Evolutionary conservation across 2,888 invertebrate species (phyloP).

Genomic region (Lumbricus terrestris): DNA sequence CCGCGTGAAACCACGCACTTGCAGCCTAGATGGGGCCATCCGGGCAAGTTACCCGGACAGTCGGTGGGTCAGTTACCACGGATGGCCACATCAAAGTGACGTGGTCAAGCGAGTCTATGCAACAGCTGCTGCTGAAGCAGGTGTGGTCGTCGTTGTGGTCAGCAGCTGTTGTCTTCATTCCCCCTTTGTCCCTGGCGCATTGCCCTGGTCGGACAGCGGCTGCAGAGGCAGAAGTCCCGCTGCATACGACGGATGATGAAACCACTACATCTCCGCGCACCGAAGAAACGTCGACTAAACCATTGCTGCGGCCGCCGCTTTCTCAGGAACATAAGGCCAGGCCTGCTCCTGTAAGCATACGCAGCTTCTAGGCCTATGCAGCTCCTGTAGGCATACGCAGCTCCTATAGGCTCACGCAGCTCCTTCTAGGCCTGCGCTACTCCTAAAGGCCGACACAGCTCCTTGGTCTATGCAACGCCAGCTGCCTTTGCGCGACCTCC

Average conservation of each 20-base stretch:
- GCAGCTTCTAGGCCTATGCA: too few relatives aligned
- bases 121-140: background rate
- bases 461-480: too few relatives aligned
- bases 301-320: background rate
- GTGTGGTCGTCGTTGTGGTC: background rate
- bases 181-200: background rate
- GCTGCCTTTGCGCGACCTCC: too few relatives aligned
- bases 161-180: background rate
- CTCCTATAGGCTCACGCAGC: too few relatives aligned
- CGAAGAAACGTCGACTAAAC: background rate
- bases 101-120: background rate
- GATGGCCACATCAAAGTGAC: background rate
- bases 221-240: background rate
- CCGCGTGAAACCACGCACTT: background rate
- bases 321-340: background rate
- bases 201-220: background rate
- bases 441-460: background rate
- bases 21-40: background rate
- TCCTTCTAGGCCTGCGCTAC: background rate
- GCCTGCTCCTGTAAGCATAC: too few relatives aligned
- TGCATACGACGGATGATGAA: background rate
- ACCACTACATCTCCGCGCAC: background rate
- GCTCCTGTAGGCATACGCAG: too few relatives aligned
- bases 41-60: background rate
- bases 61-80: background rate